Evolutionary conservation across 2,797 vertebrate species (phyloP), one percentile per base, ranked within the genome.

Genomic region (Falco novaeseelandiae): DNA sequence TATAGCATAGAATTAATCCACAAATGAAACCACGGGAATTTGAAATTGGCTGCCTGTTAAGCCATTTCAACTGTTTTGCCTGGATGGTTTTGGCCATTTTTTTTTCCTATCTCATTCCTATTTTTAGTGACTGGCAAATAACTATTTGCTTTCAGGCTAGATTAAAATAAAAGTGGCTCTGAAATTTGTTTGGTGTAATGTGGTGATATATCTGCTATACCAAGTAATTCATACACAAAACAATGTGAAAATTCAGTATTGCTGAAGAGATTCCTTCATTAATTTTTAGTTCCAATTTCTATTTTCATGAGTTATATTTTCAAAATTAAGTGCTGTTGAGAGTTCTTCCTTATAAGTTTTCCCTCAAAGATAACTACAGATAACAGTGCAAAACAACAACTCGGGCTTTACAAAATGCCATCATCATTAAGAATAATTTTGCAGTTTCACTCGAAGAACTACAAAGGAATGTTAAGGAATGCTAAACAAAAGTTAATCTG

Each of bases 1-100:
- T 93, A 84, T 65, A 83, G 42, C 44, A 66, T 65, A 84, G 14
- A 71, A 89, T 79, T 80, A 84, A 94, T 83, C 78, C 49, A 40
- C 52, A 93, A 89, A 69, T 70, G 49, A 89, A 92, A 84, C 80
- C 48, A 90, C 29, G 2, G 63, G 69, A 96, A 93, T 77, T 83
- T 58, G 32, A 89, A 94, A 55, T 11, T 63, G 48, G 36, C 36
- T 67, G 54, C 42, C 19, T 65, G 21, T 62, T 80, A 65, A 32
- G 67, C 51, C 57, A 46, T 91, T 92, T 83, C 49, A 79, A 52
- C 48, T 74, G 32, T 70, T 96, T 85, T 66, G 48, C 46, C 48
- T 83, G 42, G 27, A 57, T 89, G 74, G 90, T 92, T 94, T 89
- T 79, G 1, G 46, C n/a, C 40, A 23, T 36, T 46, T 87, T 92